Evolutionary conservation across 1,140 invertebrate genomes (phyloP), one percentile per base, ranked within the genome.

Genomic region (Sarcophaga peregrina): DNA sequence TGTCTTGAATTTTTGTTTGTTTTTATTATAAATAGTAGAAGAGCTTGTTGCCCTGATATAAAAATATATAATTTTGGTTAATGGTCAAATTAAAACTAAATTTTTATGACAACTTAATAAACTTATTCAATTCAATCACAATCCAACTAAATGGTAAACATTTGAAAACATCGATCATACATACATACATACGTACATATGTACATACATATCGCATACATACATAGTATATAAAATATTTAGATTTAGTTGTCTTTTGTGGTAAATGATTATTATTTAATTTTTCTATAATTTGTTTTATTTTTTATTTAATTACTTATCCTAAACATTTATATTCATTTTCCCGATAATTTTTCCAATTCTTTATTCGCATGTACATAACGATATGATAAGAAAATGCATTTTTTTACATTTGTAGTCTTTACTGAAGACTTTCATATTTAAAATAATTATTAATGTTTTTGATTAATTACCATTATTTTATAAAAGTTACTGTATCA

Each of bases 91-190:
- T 58, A 58, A 58, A 58, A 13, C 13, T 58, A 58, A 13, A n/a
- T 58, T 13, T n/a, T n/a, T 58, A 58, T 58, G 54, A 15, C 13
- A 58, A 58, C 13, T 58, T n/a, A 37, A 58, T 58, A 58, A 58
- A 58, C 15, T 58, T 58, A 58, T 58, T 13, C n/a, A 58, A n/a
- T 58, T 58, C n/a, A n/a, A 13, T 58, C 4, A n/a, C 10, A 58
- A 58, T 58, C n/a, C n/a, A 58, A 58, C 54, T 58, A 58, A 58
- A 58, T 58, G n/a, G n/a, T 58, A 58, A n/a, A 58, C 11, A 58
- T n/a, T n/a, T 58, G 15, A 13, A 58, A n/a, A 58, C n/a, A n/a
- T n/a, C n/a, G n/a, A n/a, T n/a, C n/a, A n/a, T n/a, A n/a, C n/a
- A n/a, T n/a, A n/a, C n/a, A n/a, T n/a, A n/a, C n/a, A n/a, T n/a